Percentiles rank a stretch among this genome's conserved stretches.
phyloP scores from a whole-genome alignment of 2,113 vertebrate species.

The Myotis lucifugus region DNA sequence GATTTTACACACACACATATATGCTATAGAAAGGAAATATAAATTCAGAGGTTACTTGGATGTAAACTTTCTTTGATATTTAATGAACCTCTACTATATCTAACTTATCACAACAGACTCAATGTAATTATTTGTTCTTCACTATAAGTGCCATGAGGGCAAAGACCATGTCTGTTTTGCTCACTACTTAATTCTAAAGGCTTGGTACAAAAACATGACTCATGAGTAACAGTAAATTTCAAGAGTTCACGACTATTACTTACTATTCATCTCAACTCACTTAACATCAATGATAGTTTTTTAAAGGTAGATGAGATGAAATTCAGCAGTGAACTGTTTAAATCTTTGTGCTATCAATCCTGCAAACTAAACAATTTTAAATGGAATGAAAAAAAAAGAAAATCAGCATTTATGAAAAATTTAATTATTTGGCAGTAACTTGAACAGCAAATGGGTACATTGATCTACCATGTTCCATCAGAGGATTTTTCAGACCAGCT shows the following conservation, averaged over 20 bases:
- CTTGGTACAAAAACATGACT: slow-evolving; percentile 10
- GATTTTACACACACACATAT: background rate
- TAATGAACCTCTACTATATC: background rate
- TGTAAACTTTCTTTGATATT: background rate
- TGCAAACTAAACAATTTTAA: slow-evolving; percentile 35
- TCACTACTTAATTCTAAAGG: slow-evolving; percentile 35
- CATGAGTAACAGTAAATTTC: background rate
- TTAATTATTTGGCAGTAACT: background rate
- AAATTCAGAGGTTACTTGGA: slow-evolving; percentile 37
- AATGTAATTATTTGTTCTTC: background rate
- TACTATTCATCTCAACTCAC: background rate
- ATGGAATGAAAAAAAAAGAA: background rate
- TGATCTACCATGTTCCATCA: background rate
- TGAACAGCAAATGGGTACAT: background rate
- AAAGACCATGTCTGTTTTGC: background rate
- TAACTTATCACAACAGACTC: background rate
- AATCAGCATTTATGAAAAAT: slow-evolving; percentile 22
- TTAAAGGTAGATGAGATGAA: background rate
- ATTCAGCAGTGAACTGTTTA: slow-evolving; percentile 21
- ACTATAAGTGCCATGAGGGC: background rate
- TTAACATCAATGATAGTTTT: background rate
- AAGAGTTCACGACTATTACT: background rate
- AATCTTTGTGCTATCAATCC: slow-evolving; percentile 5
- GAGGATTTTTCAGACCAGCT: background rate
- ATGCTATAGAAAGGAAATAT: background rate